A percentile compares a stretch with the other conserved stretches of the same genome.
Evolutionary conservation across 2,888 invertebrate genomes (phyloP).

Genomic region (Patella ulyssiponensis): DNA sequence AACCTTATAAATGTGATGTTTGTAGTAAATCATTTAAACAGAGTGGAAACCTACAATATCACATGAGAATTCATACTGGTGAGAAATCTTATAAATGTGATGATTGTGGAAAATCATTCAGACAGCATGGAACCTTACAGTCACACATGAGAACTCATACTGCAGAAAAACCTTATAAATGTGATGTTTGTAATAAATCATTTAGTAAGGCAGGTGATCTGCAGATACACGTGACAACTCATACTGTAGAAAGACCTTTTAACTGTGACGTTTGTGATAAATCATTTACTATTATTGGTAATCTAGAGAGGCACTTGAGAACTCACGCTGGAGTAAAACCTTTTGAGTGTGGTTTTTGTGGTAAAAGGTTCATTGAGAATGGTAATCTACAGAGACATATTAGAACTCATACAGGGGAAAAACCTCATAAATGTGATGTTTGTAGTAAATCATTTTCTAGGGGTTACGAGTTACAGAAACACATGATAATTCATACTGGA

Average conservation of each 20-base stretch:
- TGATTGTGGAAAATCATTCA: background rate
- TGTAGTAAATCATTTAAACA: background rate
- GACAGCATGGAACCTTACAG: background rate
- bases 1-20: background rate
- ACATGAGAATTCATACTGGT: background rate
- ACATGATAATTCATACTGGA: background rate
- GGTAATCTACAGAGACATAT: background rate
- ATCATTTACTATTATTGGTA: background rate
- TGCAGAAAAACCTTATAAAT: conserved; percentile 3
- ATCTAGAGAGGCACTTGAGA: background rate
- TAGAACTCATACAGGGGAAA: background rate
- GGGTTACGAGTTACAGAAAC: background rate
- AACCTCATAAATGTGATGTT: background rate
- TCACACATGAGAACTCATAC: background rate
- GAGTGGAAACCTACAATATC: background rate
- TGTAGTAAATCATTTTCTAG: background rate
- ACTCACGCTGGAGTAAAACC: background rate
- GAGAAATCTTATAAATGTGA: background rate
- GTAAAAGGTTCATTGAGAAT: background rate
- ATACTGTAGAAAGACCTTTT: background rate
- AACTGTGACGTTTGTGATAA: conserved; percentile 2
- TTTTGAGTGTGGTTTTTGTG: background rate
- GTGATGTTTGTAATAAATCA: background rate
- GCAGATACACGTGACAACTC: background rate
- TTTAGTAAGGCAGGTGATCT: background rate